A percentile compares a stretch with the other conserved stretches of the same genome.
Conservation (phyloP, 2,888 invertebrate species). For the Nipponacmea schrenckii region DNA sequence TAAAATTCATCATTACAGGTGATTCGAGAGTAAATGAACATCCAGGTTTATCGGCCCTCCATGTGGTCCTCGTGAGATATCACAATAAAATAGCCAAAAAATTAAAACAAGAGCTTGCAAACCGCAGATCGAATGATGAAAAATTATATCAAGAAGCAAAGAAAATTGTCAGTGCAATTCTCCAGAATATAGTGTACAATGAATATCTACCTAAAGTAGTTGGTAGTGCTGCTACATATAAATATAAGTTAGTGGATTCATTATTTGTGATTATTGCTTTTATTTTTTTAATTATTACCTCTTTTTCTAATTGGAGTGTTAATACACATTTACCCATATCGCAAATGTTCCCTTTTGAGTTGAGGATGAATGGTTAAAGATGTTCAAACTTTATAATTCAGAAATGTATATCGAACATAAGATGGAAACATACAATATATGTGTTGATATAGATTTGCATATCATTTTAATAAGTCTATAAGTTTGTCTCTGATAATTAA, state of each 20-base stretch:
- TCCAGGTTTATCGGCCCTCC: constrained; percentile 33
- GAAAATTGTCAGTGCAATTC: constrained; percentile 70
- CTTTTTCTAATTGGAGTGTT: no score
- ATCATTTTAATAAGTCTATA: no score
- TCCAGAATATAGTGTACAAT: constrained; percentile 71
- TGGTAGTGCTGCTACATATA: constrained; percentile 10
- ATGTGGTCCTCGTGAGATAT: constrained; percentile 36
- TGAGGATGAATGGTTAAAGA: no score
- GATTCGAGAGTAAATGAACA: constrained; percentile 36
- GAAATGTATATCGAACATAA: no score
- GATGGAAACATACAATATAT: no score
- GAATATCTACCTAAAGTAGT: constrained; percentile 81
- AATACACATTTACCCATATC: no score
- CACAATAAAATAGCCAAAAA: constrained; percentile 34
- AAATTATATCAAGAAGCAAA: constrained; percentile 34
- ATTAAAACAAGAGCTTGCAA: constrained; percentile 19
- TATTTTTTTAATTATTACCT: no score
- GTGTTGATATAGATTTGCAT: no score
- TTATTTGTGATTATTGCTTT: no score
- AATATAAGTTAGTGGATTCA: background rate
- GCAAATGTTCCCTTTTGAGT: no score
- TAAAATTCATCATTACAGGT: constrained; percentile 18
- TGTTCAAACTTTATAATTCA: no score
- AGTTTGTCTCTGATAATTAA: no score
- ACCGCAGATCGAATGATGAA: constrained; percentile 31